Evolutionary conservation across 2,888 invertebrate species (phyloP).

Genomic region (Drosophila mettleri): DNA sequence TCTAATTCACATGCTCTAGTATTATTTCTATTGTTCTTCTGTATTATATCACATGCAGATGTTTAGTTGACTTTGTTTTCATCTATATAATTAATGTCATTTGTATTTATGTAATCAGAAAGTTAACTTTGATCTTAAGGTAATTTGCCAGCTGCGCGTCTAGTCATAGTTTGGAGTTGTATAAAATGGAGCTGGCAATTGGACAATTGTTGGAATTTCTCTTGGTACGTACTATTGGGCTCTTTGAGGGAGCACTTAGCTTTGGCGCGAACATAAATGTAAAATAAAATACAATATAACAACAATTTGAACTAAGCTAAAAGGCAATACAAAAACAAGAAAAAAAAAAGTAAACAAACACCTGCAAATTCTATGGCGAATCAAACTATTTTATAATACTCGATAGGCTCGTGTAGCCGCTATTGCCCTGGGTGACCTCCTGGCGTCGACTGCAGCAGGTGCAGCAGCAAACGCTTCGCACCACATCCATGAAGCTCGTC

Average conservation of each 20-base stretch:
- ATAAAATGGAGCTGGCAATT: slow-evolving; percentile 27
- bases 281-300: slow-evolving; percentile 48
- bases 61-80: slow-evolving; percentile 18
- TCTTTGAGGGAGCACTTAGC: slow-evolving; percentile 23
- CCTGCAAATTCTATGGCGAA: slow-evolving; percentile 27
- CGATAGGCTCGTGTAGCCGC: slow-evolving; percentile 84
- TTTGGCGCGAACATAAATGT: slow-evolving; percentile 52
- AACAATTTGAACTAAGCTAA: slow-evolving; percentile 47
- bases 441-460: slow-evolving; percentile 77
- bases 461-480: slow-evolving; percentile 88
- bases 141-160: slow-evolving; percentile 21
- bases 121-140: slow-evolving; percentile 20
- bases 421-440: slow-evolving; percentile 66
- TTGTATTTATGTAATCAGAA: slow-evolving; percentile 19
- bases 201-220: slow-evolving; percentile 20
- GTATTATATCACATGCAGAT: slow-evolving; percentile 65
- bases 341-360: slow-evolving; percentile 15
- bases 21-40: slow-evolving; percentile 63
- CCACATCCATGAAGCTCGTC: slow-evolving; percentile 87
- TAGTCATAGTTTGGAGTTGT: slow-evolving; percentile 19
- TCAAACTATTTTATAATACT: slow-evolving; percentile 81
- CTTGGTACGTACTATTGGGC: slow-evolving; percentile 30
- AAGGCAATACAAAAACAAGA: slow-evolving; percentile 36
- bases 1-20: slow-evolving; percentile 33
- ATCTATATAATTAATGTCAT: slow-evolving; percentile 45